These are phyloP conservation scores for Alcis repandata DNA, from an alignment of 2,888 invertebrate species.

Conservation along the genomic window DNA sequence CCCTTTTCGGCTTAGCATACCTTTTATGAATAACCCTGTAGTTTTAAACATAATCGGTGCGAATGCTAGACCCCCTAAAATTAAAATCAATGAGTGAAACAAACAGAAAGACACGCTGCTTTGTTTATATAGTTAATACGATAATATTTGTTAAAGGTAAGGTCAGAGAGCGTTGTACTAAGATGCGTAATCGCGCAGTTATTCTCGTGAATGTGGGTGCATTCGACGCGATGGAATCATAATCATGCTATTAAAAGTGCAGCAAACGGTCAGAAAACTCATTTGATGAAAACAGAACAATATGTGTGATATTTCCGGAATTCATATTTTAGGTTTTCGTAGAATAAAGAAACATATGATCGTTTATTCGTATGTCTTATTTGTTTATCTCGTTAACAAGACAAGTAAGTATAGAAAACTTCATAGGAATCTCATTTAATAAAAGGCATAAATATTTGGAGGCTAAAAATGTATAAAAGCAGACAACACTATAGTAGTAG, in stretches of 20 bases:
- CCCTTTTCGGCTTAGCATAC: too few relatives aligned
- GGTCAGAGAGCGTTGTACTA: conserved; percentile 27
- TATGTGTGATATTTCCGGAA: background rate
- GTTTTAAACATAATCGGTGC: too few relatives aligned
- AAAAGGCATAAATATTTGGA: too few relatives aligned
- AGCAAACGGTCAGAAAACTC: conserved; percentile 3
- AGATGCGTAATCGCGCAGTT: conserved; percentile 12
- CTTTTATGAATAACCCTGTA: too few relatives aligned
- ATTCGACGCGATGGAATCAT: conserved; percentile 16
- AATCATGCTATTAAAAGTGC: conserved; percentile 11
- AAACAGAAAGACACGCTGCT: background rate
- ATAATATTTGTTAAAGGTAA: conserved; percentile 3
- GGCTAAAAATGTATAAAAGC: too few relatives aligned
- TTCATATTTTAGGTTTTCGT: background rate
- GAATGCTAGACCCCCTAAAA: too few relatives aligned
- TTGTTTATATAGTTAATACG: conserved; percentile 5
- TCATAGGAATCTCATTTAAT: too few relatives aligned
- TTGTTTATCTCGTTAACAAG: too few relatives aligned
- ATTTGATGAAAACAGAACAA: conserved; percentile 8
- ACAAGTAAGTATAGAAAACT: too few relatives aligned
- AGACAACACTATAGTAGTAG: too few relatives aligned
- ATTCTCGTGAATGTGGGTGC: conserved; percentile 16
- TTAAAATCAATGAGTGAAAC: background rate
- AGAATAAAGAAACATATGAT: background rate
- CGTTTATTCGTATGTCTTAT: too few relatives aligned